phyloP scores from a whole-genome alignment of 2,797 vertebrate genomes.

The Myotis daubentonii region DNA sequence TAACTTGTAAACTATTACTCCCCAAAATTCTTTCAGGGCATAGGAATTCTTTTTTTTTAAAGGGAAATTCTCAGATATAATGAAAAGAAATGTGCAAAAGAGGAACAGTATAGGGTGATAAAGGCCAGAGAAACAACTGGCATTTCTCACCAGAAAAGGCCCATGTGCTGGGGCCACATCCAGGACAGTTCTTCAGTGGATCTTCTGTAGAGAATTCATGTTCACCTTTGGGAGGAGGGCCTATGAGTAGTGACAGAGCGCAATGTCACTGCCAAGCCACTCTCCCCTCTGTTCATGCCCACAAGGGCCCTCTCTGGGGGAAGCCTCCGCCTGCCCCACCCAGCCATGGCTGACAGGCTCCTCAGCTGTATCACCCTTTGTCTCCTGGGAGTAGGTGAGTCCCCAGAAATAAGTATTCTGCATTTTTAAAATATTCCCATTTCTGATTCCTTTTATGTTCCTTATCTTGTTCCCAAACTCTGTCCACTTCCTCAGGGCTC shows the following conservation, averaged over 20 bases:
- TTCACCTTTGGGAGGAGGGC: not conserved
- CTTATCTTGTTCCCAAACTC: not conserved
- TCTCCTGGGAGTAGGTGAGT: not conserved
- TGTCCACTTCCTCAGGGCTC: not conserved
- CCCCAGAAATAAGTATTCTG: not conserved
- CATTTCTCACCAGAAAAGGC: no score
- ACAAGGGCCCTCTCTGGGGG: not conserved
- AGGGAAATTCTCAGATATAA: not conserved
- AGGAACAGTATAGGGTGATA: no score
- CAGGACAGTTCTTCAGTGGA: not conserved
- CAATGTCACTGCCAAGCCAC: not conserved
- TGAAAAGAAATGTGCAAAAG: not conserved
- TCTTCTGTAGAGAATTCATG: not conserved
- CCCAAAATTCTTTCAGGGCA: not conserved
- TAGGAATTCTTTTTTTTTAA: not conserved
- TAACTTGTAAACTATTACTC: not conserved
- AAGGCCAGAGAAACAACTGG: not conserved
- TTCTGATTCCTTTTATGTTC: not conserved
- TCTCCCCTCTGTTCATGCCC: not conserved
- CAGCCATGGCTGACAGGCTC: conserved; percentile 6
- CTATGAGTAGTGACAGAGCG: not conserved
- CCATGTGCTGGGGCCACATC: not conserved
- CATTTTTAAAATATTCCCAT: not conserved
- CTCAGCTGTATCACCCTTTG: not conserved
- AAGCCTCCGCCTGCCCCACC: no score